phyloP scores from a whole-genome alignment of 2,888 invertebrate genomes.

The Nomada goodeniana region DNA sequence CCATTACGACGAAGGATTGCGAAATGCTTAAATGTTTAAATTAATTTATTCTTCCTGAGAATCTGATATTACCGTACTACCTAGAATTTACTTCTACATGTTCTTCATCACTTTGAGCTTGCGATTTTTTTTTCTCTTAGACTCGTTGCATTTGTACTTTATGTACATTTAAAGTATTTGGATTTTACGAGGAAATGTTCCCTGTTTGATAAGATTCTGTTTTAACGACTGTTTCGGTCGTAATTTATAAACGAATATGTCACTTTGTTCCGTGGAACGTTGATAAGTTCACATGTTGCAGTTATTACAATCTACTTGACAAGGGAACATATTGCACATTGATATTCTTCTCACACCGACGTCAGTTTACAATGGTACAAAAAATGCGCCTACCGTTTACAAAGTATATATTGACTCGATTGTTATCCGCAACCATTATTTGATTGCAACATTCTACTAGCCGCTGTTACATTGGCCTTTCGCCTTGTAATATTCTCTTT shows the following conservation, averaged over 20 bases:
- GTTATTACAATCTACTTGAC: background rate
- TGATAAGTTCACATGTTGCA: background rate
- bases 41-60: background rate
- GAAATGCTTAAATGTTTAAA: background rate
- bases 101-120: background rate
- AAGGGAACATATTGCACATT: background rate
- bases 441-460: constrained; percentile 34
- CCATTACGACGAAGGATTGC: background rate
- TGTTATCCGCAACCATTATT: constrained; percentile 46
- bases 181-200: constrained; percentile 26
- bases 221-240: background rate
- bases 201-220: background rate
- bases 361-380: constrained; percentile 16
- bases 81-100: background rate
- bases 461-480: constrained; percentile 35
- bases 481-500: constrained; percentile 32
- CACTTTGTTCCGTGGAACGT: background rate
- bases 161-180: background rate
- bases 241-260: background rate
- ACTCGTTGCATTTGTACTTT: too few relatives aligned
- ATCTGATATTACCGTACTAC: background rate
- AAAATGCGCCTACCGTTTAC: constrained; percentile 7
- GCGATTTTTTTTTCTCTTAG: background rate
- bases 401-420: constrained; percentile 47
- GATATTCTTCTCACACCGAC: background rate